Percentiles rank a stretch among this genome's conserved stretches.
These are phyloP conservation scores for Dichetophora obliterata DNA, from an alignment of 2,888 invertebrate genomes.

Conservation along the genomic window DNA sequence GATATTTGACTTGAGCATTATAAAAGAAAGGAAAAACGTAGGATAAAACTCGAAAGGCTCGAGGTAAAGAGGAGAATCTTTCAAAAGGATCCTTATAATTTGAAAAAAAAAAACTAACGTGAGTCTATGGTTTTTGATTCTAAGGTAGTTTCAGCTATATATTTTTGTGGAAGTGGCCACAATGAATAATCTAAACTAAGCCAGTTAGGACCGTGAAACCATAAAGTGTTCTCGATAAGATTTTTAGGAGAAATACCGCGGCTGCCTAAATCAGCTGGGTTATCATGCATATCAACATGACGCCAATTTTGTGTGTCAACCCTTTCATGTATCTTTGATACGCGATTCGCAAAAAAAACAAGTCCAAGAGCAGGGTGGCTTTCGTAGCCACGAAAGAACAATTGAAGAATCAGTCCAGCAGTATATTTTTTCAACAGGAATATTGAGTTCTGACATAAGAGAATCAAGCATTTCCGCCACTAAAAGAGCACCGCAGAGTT, in stretches of 20 bases:
- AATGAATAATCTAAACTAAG: no score
- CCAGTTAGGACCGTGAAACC: constrained; percentile 32
- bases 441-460: not conserved
- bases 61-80: constrained; percentile 6
- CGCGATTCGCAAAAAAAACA: constrained; percentile 30
- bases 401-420: constrained; percentile 29
- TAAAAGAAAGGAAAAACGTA: constrained; percentile 20
- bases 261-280: no score
- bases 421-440: not conserved
- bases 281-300: not conserved
- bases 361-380: constrained; percentile 28
- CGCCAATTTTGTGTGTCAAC: not conserved
- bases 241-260: constrained; percentile 28
- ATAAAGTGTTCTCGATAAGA: not conserved
- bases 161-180: no score
- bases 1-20: not conserved
- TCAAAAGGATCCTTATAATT: constrained; percentile 10
- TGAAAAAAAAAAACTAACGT: not conserved
- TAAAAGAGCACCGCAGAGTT: constrained; percentile 30
- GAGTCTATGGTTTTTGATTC: constrained; percentile 12
- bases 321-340: constrained; percentile 6
- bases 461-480: constrained; percentile 9
- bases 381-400: constrained; percentile 13
- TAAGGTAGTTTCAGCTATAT: not conserved
- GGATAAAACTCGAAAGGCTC: constrained; percentile 28